phyloP scores from a whole-genome alignment of 2,113 vertebrate genomes.

The Otus sunia region DNA sequence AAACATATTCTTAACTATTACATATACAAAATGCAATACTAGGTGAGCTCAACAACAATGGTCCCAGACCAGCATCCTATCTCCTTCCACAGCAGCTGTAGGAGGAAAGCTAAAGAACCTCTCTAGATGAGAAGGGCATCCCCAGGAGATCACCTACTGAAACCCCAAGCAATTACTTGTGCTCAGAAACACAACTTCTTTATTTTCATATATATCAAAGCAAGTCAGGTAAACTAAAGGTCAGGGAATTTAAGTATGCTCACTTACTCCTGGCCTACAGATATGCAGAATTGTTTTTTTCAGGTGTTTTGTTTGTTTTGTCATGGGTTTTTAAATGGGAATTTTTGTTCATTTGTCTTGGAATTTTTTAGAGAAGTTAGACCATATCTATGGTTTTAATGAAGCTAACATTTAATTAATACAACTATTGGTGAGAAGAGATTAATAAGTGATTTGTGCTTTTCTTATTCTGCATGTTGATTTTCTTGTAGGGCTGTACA shows the following conservation, averaged over 20 bases:
- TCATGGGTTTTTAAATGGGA: background rate
- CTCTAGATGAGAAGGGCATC: background rate
- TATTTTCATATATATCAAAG: background rate
- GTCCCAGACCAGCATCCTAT: background rate
- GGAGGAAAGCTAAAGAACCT: background rate
- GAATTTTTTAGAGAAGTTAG: background rate
- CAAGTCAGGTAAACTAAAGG: background rate
- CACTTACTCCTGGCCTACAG: background rate
- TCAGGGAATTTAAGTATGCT: background rate
- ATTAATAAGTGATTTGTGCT: background rate
- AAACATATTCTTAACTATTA: background rate
- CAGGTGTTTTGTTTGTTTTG: background rate
- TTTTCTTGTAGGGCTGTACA: background rate
- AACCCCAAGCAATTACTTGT: background rate
- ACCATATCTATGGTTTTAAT: background rate
- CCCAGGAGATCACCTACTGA: background rate
- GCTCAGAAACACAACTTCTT: background rate
- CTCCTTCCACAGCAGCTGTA: background rate
- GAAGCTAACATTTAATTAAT: background rate
- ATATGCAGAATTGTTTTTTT: background rate
- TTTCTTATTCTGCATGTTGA: background rate
- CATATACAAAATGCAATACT: background rate
- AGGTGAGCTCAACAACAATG: rapidly evolving
- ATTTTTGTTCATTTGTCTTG: background rate
- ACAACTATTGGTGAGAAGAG: background rate